These are phyloP conservation scores for Vireo griseus DNA, from an alignment of 2,797 vertebrate genomes.

Conservation along the genomic window DNA sequence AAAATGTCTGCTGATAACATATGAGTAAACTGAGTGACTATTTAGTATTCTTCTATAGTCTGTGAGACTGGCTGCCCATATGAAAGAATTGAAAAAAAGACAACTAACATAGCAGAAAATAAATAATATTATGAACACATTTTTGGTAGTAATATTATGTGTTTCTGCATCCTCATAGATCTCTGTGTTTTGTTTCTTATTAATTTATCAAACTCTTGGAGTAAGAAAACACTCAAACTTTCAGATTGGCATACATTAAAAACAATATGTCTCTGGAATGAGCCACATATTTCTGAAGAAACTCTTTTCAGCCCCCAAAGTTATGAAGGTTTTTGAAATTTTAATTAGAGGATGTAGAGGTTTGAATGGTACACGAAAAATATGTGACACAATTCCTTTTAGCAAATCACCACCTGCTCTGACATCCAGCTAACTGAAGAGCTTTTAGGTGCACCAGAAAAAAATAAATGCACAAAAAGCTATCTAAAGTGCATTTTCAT, in stretches of 20 bases:
- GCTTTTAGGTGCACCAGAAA: background rate
- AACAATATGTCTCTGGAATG: background rate
- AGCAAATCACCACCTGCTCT: background rate
- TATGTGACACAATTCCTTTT: background rate
- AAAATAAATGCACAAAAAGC: background rate
- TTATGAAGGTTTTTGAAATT: background rate
- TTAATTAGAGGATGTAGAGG: background rate
- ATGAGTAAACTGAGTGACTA: background rate
- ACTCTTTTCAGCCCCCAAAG: background rate
- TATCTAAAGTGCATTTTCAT: background rate
- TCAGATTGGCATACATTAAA: background rate
- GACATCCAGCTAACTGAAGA: background rate
- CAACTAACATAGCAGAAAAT: background rate
- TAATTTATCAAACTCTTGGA: background rate
- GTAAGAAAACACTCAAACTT: background rate
- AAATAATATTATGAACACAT: background rate
- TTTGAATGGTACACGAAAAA: background rate
- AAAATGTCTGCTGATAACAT: background rate
- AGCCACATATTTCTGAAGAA: background rate
- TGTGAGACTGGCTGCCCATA: background rate
- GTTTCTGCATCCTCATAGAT: background rate
- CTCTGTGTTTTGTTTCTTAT: background rate
- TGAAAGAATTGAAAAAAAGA: background rate
- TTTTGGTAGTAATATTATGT: background rate
- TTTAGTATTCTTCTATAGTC: background rate